Base-by-base conservation (phyloP, 2,797 vertebrate species). In the Hydrophis major region DNA sequence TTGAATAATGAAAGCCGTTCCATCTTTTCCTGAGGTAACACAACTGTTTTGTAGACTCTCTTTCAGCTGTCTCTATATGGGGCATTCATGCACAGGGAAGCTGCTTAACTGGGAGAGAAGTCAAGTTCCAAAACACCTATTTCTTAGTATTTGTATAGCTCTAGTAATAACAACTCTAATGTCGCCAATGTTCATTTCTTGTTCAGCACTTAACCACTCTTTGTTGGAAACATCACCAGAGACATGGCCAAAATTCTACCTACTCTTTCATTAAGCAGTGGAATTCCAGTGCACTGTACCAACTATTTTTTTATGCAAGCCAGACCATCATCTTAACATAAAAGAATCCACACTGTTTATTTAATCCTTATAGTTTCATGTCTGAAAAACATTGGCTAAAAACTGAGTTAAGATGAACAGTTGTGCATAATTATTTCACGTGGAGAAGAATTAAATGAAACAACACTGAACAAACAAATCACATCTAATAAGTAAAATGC, bases 191-290 rank as follows among this genome's bases (percentile, higher is more conserved):
- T 91, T 95, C 91, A 74, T 94, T 87, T 47, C 91, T 91, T 91
- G 87, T 92, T 55, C 83, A 94, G 94, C 50, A 92, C 96, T 90
- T 92, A 95, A 96, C 95, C 93, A 3, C 53, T 91, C 42, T 55
- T 93, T 95, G 94, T 94, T 95, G 93, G 94, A 96, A 96, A 86
- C 55, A 69, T 93, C 96, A 93, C 74, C 88, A 94, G 92, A 92
- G 93, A 86, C 86, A 89, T 94, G 42, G 88, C 94, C 61, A 95
- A 95, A 55, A 94, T 96, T 93, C 93, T 95, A 96, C 95, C 96
- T 94, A 94, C 93, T 87, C 93, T 96, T 96, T 95, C 94, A 92
- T 96, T 94, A 94, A 94, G 87, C 57, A 92, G 94, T 95, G 94
- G 88, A 95, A 93, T 94, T 96, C 94, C 95, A 95, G 0, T 37